phyloP scores from a whole-genome alignment of 1,140 invertebrate genomes.

The Hylaeus anthracinus region DNA sequence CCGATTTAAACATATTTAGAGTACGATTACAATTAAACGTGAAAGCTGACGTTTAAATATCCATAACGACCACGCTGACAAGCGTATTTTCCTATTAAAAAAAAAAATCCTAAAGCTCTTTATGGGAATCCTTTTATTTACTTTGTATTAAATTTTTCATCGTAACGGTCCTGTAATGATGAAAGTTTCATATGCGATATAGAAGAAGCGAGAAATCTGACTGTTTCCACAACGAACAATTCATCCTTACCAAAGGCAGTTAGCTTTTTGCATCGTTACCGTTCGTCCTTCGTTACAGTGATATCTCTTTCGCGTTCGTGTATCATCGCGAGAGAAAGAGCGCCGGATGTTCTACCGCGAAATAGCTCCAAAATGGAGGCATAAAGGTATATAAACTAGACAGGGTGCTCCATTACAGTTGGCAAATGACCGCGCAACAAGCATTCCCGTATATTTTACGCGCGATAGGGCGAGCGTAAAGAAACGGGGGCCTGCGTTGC shows the following conservation, averaged over 20 bases:
- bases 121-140: no score
- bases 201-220: background rate
- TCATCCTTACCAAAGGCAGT: background rate
- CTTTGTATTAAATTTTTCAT: no score
- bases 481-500: slow-evolving; percentile 12
- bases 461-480: slow-evolving; percentile 37
- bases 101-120: no score
- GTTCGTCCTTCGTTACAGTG: background rate
- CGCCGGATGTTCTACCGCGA: background rate
- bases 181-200: background rate
- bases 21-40: no score
- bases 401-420: slow-evolving; percentile 35
- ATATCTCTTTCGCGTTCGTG: background rate
- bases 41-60: no score
- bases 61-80: no score
- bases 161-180: background rate
- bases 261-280: background rate
- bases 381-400: slow-evolving; percentile 21
- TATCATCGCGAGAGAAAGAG: background rate
- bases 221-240: background rate
- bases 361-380: slow-evolving; percentile 24
- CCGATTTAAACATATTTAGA: no score
- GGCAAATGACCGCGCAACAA: slow-evolving; percentile 45
- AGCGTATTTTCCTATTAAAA: no score
- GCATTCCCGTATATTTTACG: slow-evolving; percentile 36